Evolutionary conservation across 2,113 vertebrate genomes (phyloP).

Genomic region (Cynoglossus semilaevis): DNA sequence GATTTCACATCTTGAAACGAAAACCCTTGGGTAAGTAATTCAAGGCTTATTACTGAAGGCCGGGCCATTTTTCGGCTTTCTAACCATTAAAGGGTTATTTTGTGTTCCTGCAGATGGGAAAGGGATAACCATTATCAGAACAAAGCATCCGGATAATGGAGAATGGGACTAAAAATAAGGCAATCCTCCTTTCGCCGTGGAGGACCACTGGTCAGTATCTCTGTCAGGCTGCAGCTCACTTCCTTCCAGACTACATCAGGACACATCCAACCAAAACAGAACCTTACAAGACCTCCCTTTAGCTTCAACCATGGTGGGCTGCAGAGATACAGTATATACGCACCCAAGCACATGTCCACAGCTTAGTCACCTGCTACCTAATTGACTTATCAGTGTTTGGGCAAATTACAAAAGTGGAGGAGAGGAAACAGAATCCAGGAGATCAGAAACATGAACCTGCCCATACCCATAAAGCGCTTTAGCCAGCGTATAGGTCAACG

Average conservation of each 20-base stretch:
- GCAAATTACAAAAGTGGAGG: constrained; percentile 73
- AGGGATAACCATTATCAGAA: constrained; percentile 81
- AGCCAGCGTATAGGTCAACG: constrained; percentile 64
- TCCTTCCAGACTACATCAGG: constrained; percentile 49
- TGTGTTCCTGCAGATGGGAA: constrained; percentile 78
- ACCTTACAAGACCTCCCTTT: constrained; percentile 24
- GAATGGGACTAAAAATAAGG: constrained; percentile 78
- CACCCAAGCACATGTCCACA: constrained; percentile 19
- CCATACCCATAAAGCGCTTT: constrained; percentile 59
- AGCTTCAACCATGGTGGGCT: constrained; percentile 50
- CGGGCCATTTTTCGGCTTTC: constrained; percentile 79
- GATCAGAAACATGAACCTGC: constrained; percentile 27
- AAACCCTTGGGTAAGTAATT: constrained; percentile 82
- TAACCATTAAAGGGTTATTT: constrained; percentile 83
- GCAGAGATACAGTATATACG: constrained; percentile 53
- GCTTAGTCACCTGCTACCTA: constrained; percentile 49
- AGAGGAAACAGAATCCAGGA: constrained; percentile 54
- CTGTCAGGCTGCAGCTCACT: constrained; percentile 53
- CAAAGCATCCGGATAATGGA: constrained; percentile 79
- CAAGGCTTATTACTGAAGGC: constrained; percentile 81
- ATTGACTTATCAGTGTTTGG: constrained; percentile 72
- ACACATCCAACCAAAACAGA: constrained; percentile 30
- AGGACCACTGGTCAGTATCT: constrained; percentile 70
- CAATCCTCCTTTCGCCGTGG: constrained; percentile 61
- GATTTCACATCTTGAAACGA: constrained; percentile 82